A percentile compares a stretch with the other conserved stretches of the same genome.
phyloP scores from a whole-genome alignment of 1,140 invertebrate species.

The Aphaenogaster floridana region DNA sequence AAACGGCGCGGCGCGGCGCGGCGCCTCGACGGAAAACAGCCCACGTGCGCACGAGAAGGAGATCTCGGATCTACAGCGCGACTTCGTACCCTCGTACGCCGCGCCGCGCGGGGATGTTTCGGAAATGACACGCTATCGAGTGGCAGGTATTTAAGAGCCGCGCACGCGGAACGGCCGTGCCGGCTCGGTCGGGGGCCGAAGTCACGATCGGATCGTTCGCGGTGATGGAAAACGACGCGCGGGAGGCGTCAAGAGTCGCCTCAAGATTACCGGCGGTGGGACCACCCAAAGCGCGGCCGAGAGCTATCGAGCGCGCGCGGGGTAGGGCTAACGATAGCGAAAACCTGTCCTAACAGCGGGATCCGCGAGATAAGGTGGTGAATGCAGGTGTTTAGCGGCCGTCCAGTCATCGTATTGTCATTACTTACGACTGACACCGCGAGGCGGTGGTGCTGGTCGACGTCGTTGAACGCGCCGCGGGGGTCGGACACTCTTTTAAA shows the following conservation, averaged over 20 bases:
- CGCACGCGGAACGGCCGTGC: not conserved
- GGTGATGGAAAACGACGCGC: constrained; percentile 74
- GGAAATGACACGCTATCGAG: constrained; percentile 42
- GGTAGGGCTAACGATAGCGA: constrained; percentile 76
- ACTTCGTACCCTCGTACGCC: not conserved
- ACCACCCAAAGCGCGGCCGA: constrained; percentile 80
- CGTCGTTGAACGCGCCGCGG: constrained; percentile 59
- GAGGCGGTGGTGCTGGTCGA: constrained; percentile 48
- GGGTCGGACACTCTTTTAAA: constrained; percentile 70
- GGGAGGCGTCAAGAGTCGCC: constrained; percentile 76
- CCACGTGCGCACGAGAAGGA: not conserved
- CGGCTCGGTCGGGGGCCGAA: constrained; percentile 66
- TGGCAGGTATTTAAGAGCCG: not conserved
- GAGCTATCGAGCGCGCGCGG: constrained; percentile 29
- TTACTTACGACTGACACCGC: constrained; percentile 82
- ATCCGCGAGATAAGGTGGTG: constrained; percentile 82
- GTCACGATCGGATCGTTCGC: constrained; percentile 75
- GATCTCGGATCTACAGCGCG: not conserved
- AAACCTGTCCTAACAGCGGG: constrained; percentile 80
- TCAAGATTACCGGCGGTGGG: constrained; percentile 68
- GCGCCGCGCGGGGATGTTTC: not conserved
- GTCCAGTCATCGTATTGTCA: constrained; percentile 85
- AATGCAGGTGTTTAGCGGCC: constrained; percentile 84
- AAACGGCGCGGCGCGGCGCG: constrained; percentile 11
- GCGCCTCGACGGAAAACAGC: not conserved